Percentiles rank a stretch among this genome's conserved stretches.
Conservation (phyloP, 2,113 vertebrate genomes). For the Pachyramphus minor region DNA sequence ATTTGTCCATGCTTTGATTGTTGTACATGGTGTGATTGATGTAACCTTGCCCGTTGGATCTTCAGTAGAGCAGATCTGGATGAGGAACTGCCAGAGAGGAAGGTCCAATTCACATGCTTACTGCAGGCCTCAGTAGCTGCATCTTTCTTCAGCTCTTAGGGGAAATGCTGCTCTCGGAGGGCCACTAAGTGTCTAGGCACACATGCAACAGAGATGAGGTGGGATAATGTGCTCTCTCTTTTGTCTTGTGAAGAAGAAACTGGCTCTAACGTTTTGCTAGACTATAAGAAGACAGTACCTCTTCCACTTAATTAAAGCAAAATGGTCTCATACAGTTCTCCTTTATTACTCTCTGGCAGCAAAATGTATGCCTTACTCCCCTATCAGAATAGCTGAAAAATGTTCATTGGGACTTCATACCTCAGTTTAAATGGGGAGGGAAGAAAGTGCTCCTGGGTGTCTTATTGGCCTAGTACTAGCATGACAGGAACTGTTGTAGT, state of each 20-base stretch:
- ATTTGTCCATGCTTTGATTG: too few relatives aligned
- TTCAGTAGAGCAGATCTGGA: neutral
- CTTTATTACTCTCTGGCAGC: neutral
- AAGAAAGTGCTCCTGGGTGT: neutral
- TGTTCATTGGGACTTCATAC: neutral
- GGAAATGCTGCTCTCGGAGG: neutral
- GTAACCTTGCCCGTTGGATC: neutral
- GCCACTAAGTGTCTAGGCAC: too few relatives aligned
- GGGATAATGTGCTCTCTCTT: neutral
- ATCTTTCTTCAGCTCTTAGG: neutral
- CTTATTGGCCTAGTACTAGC: neutral
- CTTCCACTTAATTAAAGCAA: neutral
- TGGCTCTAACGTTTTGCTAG: neutral
- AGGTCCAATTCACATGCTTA: neutral
- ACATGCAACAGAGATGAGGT: neutral
- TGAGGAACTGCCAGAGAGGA: neutral
- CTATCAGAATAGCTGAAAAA: neutral
- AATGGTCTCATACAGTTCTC: fast-evolving
- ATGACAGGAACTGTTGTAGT: neutral
- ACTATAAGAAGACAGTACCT: neutral
- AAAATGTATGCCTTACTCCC: neutral
- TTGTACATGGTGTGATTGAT: neutral
- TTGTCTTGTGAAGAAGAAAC: neutral
- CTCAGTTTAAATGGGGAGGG: neutral
- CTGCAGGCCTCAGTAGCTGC: neutral